Evolutionary conservation across 2,797 vertebrate genomes (phyloP).

Genomic region (Spea hammondii): DNA sequence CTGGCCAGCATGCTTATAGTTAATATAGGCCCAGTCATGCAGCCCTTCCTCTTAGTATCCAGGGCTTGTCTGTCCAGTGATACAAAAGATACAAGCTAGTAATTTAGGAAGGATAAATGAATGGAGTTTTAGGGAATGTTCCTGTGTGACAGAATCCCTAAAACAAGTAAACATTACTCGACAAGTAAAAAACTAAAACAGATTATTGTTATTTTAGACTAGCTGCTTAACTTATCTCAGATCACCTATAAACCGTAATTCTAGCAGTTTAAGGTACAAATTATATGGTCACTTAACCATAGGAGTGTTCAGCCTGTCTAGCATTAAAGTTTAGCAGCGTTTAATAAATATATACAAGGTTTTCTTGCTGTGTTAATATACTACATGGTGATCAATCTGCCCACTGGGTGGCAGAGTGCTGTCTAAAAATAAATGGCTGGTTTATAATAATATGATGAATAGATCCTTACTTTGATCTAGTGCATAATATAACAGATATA

Average conservation of each 20-base stretch:
- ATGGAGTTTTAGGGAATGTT: too few species aligned
- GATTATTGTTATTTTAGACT: too few species aligned
- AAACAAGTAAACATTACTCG: too few species aligned
- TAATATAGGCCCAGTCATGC: too few species aligned
- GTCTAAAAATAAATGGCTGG: constrained; percentile 18
- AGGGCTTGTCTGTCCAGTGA: too few species aligned
- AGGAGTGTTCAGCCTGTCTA: neutral
- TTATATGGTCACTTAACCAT: neutral
- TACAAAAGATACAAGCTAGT: too few species aligned
- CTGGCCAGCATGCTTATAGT: too few species aligned
- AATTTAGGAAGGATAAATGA: too few species aligned
- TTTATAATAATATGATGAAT: constrained; percentile 17
- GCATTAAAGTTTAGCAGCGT: constrained; percentile 4
- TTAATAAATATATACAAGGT: constrained; percentile 1
- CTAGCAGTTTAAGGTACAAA: neutral
- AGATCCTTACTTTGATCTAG: neutral
- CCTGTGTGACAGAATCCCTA: too few species aligned
- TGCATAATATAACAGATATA: neutral
- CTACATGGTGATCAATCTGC: constrained; percentile 26
- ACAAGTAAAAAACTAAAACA: too few species aligned
- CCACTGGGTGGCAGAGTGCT: constrained; percentile 46
- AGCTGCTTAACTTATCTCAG: neutral
- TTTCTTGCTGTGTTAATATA: constrained; percentile 25
- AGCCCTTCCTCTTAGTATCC: too few species aligned
- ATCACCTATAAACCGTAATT: neutral